phyloP scores from a whole-genome alignment of 2,113 vertebrate genomes.

The Glaucomys volans region DNA sequence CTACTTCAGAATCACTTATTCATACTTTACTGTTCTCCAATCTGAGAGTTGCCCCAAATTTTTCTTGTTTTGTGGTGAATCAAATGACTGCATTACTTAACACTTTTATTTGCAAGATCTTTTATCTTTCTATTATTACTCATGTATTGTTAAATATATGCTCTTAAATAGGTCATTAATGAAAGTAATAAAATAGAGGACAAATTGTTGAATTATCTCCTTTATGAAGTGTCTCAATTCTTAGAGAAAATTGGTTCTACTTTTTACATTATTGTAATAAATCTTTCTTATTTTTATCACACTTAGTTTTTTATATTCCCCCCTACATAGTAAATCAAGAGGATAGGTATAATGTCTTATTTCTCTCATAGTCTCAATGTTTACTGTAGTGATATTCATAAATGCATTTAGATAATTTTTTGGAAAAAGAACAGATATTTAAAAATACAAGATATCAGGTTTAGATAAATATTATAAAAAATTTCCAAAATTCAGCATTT shows the following conservation, averaged over 20 bases:
- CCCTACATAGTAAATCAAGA: background rate
- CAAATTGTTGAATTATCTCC: background rate
- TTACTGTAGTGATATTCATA: background rate
- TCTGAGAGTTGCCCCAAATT: background rate
- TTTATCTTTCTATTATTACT: background rate
- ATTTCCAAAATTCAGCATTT: background rate
- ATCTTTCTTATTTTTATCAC: background rate
- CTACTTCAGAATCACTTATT: rapidly evolving
- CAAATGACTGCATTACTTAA: background rate
- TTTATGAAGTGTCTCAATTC: background rate
- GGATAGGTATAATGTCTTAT: too few relatives aligned
- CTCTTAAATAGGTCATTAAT: background rate
- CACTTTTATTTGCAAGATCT: background rate
- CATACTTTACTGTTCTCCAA: background rate
- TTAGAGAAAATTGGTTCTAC: background rate
- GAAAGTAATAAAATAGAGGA: background rate
- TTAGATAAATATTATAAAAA: background rate
- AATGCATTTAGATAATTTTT: background rate
- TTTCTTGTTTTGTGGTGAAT: background rate
- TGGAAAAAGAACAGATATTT: background rate
- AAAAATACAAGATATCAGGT: background rate
- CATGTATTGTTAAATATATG: background rate
- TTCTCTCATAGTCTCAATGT: background rate
- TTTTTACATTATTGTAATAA: background rate
- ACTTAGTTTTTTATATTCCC: background rate